Conservation (phyloP, 2,888 invertebrate genomes). For the Pycnomerus fuliginosus region DNA sequence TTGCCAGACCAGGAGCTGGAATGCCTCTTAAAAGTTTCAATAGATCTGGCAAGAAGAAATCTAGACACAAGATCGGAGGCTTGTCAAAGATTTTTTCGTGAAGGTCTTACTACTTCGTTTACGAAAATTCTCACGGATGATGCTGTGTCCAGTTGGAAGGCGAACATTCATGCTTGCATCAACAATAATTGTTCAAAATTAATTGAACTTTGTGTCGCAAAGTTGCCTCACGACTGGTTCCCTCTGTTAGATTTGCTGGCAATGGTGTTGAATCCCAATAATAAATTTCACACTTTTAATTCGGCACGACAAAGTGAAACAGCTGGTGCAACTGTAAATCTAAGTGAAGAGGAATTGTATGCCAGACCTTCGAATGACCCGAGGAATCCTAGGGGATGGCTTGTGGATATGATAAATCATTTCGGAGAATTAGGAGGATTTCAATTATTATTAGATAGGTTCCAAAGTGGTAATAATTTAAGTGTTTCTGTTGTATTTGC, state of each 20-base stretch:
- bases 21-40: constrained; percentile 84
- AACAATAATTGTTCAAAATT: constrained; percentile 90
- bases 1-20: constrained; percentile 95
- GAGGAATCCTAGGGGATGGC: constrained; percentile 89
- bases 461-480: constrained; percentile 72
- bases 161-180: constrained; percentile 94
- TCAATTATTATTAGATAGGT: constrained; percentile 78
- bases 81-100: constrained; percentile 93
- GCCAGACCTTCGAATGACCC: constrained; percentile 76
- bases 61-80: constrained; percentile 85
- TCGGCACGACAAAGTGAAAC: constrained; percentile 74
- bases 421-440: constrained; percentile 92
- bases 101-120: constrained; percentile 91
- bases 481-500: constrained; percentile 77
- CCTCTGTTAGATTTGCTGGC: constrained; percentile 88
- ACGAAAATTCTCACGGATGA: constrained; percentile 97
- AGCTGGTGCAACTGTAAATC: constrained; percentile 60
- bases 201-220: constrained; percentile 89
- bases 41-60: constrained; percentile 84
- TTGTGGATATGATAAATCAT: constrained; percentile 92
- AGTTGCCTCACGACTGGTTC: constrained; percentile 87
- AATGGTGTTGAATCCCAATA: constrained; percentile 92
- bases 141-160: constrained; percentile 96
- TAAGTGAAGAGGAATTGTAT: constrained; percentile 69
- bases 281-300: constrained; percentile 92